A percentile compares a stretch with the other conserved stretches of the same genome.
phyloP scores from a whole-genome alignment of 2,797 vertebrate genomes.

The Halcyon chelicuti region DNA sequence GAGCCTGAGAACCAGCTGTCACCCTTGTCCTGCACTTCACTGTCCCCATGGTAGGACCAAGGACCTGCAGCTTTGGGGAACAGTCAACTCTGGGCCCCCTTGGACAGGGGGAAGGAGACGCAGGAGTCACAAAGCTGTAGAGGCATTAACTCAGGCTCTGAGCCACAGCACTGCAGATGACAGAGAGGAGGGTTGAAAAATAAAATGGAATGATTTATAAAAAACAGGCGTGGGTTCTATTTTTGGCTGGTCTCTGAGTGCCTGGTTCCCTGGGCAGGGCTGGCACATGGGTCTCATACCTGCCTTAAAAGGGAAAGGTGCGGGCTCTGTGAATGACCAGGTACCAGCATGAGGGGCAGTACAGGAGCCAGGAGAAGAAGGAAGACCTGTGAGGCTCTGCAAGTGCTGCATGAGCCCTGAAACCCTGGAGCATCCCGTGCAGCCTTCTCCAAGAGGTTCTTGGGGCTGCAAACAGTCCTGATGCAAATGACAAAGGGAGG shows the following conservation, averaged over 20 bases:
- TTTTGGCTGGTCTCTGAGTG: background rate
- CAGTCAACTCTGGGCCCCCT: background rate
- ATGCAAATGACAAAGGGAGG: background rate
- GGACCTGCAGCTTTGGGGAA: background rate
- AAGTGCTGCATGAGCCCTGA: background rate
- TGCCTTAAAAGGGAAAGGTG: background rate
- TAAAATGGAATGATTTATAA: background rate
- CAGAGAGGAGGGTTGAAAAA: background rate
- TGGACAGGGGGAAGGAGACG: background rate
- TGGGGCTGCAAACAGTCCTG: background rate
- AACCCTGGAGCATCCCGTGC: background rate
- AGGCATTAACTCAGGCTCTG: background rate
- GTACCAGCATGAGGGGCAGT: background rate
- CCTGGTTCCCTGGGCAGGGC: background rate
- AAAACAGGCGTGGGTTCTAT: background rate
- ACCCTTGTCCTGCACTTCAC: background rate
- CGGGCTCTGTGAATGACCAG: background rate
- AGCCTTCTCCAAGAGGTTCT: background rate
- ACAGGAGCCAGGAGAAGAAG: background rate
- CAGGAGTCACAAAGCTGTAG: background rate
- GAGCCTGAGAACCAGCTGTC: background rate
- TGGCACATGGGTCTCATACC: fast-evolving
- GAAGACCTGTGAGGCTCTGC: background rate
- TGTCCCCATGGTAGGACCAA: background rate
- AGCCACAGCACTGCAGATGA: background rate